Evolutionary conservation across 2,797 vertebrate genomes (phyloP).

Genomic region (Epinephelus malabaricus): DNA sequence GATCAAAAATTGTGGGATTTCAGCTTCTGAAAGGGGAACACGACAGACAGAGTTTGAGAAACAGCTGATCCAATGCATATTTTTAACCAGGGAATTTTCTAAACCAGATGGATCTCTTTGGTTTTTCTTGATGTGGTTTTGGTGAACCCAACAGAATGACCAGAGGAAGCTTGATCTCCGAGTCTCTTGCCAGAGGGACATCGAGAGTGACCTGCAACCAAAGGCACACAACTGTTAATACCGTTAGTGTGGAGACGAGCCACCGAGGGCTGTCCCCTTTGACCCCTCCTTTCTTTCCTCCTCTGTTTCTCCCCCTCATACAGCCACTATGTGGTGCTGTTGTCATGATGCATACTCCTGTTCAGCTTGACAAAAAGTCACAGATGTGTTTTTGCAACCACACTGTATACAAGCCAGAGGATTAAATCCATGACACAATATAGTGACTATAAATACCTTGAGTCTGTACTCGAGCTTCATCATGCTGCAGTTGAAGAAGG

Average conservation of each 20-base stretch:
- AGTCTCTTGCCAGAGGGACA: conserved; percentile 64
- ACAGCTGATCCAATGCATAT: too few relatives aligned
- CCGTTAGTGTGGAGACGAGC: conserved; percentile 7
- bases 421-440: not conserved
- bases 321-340: conserved; percentile 51
- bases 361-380: not conserved
- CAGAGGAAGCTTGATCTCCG: conserved; percentile 82
- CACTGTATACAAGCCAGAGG: not conserved
- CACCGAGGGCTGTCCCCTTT: conserved; percentile 1
- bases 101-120: conserved; percentile 72
- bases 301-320: not conserved
- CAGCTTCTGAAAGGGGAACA: too few relatives aligned
- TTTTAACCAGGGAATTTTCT: conserved; percentile 61
- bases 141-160: conserved; percentile 71
- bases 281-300: conserved; percentile 6
- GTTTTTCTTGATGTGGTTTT: conserved; percentile 65
- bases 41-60: too few relatives aligned
- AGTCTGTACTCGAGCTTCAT: conserved; percentile 81
- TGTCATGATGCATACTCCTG: not conserved
- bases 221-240: conserved; percentile 12
- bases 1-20: too few relatives aligned
- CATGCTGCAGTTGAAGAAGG: conserved; percentile 83
- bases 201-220: conserved; percentile 79
- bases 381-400: not conserved
- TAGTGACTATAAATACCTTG: conserved; percentile 66